Base-by-base conservation (phyloP, 2,888 invertebrate genomes). In the Mesochorus sp. region DNA sequence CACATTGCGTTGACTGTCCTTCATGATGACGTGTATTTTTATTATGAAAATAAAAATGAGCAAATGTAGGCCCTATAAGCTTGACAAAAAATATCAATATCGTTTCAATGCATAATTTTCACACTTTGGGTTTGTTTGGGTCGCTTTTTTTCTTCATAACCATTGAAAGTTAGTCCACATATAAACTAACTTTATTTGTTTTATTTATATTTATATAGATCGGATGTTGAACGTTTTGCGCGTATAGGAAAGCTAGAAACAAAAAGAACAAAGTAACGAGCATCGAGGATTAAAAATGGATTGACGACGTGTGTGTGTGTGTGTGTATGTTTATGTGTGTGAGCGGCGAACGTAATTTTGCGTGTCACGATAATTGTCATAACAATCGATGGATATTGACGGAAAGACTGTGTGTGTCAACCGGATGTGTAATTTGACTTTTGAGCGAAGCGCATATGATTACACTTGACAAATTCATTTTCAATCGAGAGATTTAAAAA, bases 1-100 rank as follows among this genome's bases (percentile, higher is more conserved):
- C 8, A 80, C 28, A 72, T 73, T 42, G 51, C n/a, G n/a, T 59
- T 39, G 57, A 68, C 51, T 47, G 55, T 76, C 59, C 47, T 74
- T 81, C 81, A 67, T 81, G 76, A 81, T 74, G 70, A 79, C 76
- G 79, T 73, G 82, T 61, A 77, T 77, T 76, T 82, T 80, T 83
- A 78, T 79, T 80, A 78, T 68, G 71, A 81, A 81, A 84, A 84
- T 84, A 82, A 85, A 83, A 79, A 84, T 79, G 80, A 61, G 78
- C 80, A 76, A 82, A 80, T 82, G 76, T 85, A 86, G 84, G 85
- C 86, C 85, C 84, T 77, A 77, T 62, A 75, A 76, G 70, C 79
- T 75, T 79, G 79, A 79, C 79, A 75, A 79, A 74, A 79, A 75
- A 79, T 79, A 61, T 64, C 47, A 61, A 73, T 78, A 75, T 71